Evolutionary conservation across 2,797 vertebrate genomes (phyloP).

Genomic region (Sus cebifrons): DNA sequence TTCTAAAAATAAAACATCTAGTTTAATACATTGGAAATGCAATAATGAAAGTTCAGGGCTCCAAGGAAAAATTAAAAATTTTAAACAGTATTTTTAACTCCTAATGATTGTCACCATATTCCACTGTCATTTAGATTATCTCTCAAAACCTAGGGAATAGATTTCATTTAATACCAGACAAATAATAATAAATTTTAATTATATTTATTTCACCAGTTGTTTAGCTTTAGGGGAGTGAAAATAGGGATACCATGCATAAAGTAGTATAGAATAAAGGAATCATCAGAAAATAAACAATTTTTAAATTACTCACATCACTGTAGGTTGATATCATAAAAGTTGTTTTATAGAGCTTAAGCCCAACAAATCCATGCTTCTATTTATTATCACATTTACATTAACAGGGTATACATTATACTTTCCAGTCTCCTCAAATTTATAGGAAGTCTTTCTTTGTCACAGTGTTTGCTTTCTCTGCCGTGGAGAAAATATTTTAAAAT

Average conservation of each 20-base stretch:
- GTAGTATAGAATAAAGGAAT: neutral
- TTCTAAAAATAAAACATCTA: slow-evolving; percentile 45
- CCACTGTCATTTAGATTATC: neutral
- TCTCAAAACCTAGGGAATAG: neutral
- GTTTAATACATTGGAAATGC: neutral
- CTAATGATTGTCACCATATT: neutral
- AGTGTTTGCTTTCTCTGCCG: neutral
- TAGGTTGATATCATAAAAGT: neutral
- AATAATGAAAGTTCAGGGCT: neutral
- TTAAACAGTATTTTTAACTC: neutral
- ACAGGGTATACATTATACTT: neutral
- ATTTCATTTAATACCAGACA: slow-evolving; percentile 15
- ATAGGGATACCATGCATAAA: neutral
- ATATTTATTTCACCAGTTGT: slow-evolving; percentile 9
- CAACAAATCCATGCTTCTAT: slow-evolving; percentile 8
- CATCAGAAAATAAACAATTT: neutral
- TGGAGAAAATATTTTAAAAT: slow-evolving; percentile 7
- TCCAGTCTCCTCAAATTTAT: neutral
- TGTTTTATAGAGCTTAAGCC: neutral
- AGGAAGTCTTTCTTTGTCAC: slow-evolving; percentile 1
- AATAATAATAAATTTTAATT: slow-evolving; percentile 22
- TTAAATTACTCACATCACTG: slow-evolving; percentile 11
- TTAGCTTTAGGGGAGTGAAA: neutral
- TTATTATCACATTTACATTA: neutral
- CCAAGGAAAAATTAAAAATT: neutral